Conservation (phyloP, 2,797 vertebrate species). For the Myoxocephalus aenaeus region DNA sequence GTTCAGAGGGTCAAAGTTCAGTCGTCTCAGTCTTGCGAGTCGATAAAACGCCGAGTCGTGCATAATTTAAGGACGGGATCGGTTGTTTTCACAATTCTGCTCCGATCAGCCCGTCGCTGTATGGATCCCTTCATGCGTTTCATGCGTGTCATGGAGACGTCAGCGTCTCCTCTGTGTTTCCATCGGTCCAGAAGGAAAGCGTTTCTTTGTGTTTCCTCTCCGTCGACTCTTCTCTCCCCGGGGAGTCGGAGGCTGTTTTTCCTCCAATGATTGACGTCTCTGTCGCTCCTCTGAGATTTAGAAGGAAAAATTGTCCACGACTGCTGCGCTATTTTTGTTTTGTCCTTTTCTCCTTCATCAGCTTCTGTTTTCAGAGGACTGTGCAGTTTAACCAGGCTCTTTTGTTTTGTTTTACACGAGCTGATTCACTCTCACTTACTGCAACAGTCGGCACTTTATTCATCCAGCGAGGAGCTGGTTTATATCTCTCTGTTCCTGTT, state of each 20-base stretch:
- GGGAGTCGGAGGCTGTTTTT: background rate
- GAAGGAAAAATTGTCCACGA: slow-evolving; percentile 36
- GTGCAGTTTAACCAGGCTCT: background rate
- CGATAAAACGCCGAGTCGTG: slow-evolving; percentile 26
- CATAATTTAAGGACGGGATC: slow-evolving; percentile 35
- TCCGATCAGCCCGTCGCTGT: too few relatives aligned
- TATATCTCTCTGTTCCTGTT: slow-evolving; percentile 5
- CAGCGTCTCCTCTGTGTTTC: too few relatives aligned
- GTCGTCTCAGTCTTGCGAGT: slow-evolving; percentile 12
- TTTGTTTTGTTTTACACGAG: background rate
- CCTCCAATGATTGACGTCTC: too few relatives aligned
- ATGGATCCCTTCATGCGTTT: too few relatives aligned
- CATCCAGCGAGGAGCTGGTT: background rate
- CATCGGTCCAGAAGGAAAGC: too few relatives aligned
- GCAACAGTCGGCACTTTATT: background rate
- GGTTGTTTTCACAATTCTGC: background rate
- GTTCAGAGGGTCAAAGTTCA: background rate
- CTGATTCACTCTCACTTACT: background rate
- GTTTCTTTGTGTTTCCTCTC: too few relatives aligned
- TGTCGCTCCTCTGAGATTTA: slow-evolving; percentile 22
- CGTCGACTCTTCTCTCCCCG: too few relatives aligned
- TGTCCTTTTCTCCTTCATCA: background rate
- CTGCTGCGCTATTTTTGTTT: background rate
- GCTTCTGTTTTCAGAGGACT: slow-evolving; percentile 5
- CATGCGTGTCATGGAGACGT: too few relatives aligned